Percentiles rank a stretch among this genome's conserved stretches.
These are phyloP conservation scores for Etheostoma cragini DNA, from an alignment of 2,113 vertebrate genomes.

Conservation along the genomic window DNA sequence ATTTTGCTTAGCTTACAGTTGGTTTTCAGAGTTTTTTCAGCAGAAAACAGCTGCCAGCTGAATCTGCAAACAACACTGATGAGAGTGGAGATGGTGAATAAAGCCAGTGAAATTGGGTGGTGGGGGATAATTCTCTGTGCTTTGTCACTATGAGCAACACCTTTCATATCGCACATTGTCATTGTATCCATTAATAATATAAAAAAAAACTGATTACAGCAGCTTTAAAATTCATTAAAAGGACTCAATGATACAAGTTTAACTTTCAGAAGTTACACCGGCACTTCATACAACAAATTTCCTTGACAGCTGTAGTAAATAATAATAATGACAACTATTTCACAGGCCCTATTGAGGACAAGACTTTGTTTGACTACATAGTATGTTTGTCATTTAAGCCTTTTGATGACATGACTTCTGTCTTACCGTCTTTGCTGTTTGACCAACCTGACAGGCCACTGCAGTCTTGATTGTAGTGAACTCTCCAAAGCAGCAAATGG, in stretches of 20 bases:
- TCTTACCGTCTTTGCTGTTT: background rate
- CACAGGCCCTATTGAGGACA: background rate
- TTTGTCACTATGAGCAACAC: background rate
- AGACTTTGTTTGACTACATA: background rate
- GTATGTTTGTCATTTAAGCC: background rate
- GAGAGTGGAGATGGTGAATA: too few relatives aligned
- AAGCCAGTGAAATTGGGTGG: too few relatives aligned
- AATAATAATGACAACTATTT: slow-evolving; percentile 8
- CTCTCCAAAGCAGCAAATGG: slow-evolving; percentile 54
- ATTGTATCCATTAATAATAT: background rate
- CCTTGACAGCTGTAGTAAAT: background rate
- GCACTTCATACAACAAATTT: background rate
- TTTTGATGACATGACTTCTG: slow-evolving; percentile 1
- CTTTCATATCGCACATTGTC: background rate
- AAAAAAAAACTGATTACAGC: background rate
- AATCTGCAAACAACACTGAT: too few relatives aligned
- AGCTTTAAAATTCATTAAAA: background rate
- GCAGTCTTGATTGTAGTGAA: slow-evolving; percentile 35
- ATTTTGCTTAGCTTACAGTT: background rate
- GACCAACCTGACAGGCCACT: slow-evolving; percentile 35
- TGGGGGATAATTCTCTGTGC: background rate
- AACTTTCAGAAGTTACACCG: background rate
- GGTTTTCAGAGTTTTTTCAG: background rate
- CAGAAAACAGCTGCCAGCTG: background rate
- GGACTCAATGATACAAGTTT: background rate